A percentile compares a stretch with the other conserved stretches of the same genome.
Conservation (phyloP, 2,797 vertebrate species). For the Cirrhinus mrigala region DNA sequence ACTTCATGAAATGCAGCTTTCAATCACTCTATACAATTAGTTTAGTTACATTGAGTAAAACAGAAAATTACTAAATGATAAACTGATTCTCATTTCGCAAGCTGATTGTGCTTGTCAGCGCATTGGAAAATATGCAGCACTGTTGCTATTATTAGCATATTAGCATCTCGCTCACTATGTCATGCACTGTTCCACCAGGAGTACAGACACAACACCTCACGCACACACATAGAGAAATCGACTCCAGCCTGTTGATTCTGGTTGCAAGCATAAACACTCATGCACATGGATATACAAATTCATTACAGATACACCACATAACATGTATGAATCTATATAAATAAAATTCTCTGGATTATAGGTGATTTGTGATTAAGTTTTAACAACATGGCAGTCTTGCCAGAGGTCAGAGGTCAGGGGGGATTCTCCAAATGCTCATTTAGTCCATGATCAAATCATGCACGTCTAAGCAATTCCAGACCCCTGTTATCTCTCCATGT, state of each 20-base stretch:
- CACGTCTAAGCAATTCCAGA: background rate
- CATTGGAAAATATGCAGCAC: background rate
- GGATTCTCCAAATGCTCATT: background rate
- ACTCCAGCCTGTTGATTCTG: conserved; percentile 36
- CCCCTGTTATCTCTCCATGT: background rate
- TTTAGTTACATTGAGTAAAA: background rate
- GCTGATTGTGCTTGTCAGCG: background rate
- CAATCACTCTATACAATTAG: background rate
- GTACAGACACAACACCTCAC: background rate
- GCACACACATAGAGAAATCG: background rate
- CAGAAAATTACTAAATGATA: background rate
- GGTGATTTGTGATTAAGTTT: background rate
- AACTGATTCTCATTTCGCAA: background rate
- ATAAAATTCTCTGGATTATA: background rate
- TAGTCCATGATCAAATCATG: background rate
- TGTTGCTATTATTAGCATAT: conserved; percentile 33
- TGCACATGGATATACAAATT: background rate
- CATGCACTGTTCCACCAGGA: conserved; percentile 31
- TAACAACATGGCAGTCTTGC: background rate
- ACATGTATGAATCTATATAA: background rate
- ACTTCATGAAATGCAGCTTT: background rate
- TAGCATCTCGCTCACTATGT: conserved; percentile 25
- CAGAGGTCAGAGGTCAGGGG: background rate
- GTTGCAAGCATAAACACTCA: conserved; percentile 1
- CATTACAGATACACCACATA: background rate